Evolutionary conservation across 2,797 vertebrate species (phyloP), one percentile per base, ranked within the genome.

Genomic region (Phrynocephalus vlangalii): DNA sequence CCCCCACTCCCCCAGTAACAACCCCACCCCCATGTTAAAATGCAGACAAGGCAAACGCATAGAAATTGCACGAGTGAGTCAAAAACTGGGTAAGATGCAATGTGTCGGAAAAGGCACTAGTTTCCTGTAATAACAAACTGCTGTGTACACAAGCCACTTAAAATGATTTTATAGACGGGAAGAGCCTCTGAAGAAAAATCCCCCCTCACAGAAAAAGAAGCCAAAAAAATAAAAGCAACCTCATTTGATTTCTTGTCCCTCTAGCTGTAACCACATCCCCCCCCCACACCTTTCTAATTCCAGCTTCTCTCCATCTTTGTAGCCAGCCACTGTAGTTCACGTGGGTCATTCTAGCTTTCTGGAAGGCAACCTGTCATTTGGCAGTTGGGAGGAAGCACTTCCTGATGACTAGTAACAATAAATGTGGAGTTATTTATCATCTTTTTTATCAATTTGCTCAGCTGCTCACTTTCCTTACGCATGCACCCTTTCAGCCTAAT

Each of bases 221-320:
- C 38, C 26, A 26, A 72, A 71, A 48, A 30, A 26, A 72, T 63
- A 89, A 77, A 48, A 22, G n/a, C 18, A 52, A 16, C 20, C 16
- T 75, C 90, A 28, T 87, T 90, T 92, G 72, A 85, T 83, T 92
- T 92, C 52, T 79, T 80, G 72, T 87, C 48, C 2, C 1, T 1
- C 50, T 83, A 88, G 79, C 20, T 86, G 30, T 92, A 94, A 94
- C 89, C 92, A 92, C 93, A 95, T 95, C 94, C 90, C 92, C 63
- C 52, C 52, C 52, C 52, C 52, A 7, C 38, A 73, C 67, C 84
- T 90, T 78, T 85, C 6, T 80, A 72, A 66, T 33, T 28, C 33
- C 91, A 92, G 86, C 60, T 91, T 88, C 73, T 89, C 90, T 85
- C 80, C 89, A 89, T 78, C 78, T 73, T 0, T 52, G 60, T 63